phyloP scores from a whole-genome alignment of 2,113 vertebrate species.

The Ginglymostoma cirratum region DNA sequence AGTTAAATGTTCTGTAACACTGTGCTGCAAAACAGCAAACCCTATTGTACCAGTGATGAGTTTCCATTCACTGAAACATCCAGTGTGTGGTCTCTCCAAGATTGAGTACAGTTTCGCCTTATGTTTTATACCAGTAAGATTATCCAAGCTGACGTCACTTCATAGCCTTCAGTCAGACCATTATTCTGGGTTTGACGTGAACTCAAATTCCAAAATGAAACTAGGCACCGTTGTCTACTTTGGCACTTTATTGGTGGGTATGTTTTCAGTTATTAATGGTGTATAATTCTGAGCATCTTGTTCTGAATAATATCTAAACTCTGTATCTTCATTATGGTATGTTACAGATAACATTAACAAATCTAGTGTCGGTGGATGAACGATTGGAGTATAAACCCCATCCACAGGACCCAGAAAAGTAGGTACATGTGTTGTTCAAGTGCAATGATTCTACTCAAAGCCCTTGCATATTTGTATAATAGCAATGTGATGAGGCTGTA shows the following conservation, averaged over 20 bases:
- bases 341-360: constrained; percentile 86
- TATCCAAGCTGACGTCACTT: not conserved
- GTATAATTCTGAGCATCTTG: not conserved
- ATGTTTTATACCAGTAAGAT: not conserved
- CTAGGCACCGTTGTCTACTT: not conserved
- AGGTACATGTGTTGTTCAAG: constrained; percentile 43
- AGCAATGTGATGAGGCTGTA: not conserved
- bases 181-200: not conserved
- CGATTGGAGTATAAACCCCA: constrained; percentile 87
- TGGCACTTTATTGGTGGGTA: not conserved
- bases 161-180: not conserved
- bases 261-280: not conserved
- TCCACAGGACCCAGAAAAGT: constrained; percentile 81
- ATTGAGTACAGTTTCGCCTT: not conserved
- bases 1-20: not conserved
- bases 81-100: not conserved
- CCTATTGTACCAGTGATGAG: not conserved
- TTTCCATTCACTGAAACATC: not conserved
- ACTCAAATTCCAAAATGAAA: not conserved
- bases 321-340: constrained; percentile 1
- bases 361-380: constrained; percentile 92
- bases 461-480: not conserved
- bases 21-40: not conserved
- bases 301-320: not conserved
- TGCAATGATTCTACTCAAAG: not conserved